Conservation (phyloP, 2,888 invertebrate genomes). For the Zaprionus lineosus region DNA sequence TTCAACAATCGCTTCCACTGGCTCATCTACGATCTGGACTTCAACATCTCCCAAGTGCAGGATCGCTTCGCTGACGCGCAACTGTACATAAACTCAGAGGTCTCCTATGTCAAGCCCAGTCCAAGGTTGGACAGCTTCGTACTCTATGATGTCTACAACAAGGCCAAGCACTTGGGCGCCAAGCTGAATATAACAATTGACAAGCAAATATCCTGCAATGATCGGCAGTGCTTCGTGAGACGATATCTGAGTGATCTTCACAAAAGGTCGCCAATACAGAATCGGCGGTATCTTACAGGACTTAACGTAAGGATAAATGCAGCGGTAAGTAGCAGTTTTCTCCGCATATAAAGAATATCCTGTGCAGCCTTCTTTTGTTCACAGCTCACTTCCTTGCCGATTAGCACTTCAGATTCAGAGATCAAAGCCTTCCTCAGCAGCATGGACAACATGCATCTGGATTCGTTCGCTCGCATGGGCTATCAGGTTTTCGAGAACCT, state of each 20-base stretch:
- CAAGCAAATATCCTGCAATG: slow-evolving; percentile 60
- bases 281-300: slow-evolving; percentile 73
- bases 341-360: neutral
- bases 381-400: slow-evolving; percentile 58
- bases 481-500: too few species aligned
- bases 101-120: slow-evolving; percentile 62
- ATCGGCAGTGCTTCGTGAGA: slow-evolving; percentile 35
- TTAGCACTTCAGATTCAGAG: slow-evolving; percentile 35
- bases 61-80: slow-evolving; percentile 57
- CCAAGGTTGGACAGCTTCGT: slow-evolving; percentile 22
- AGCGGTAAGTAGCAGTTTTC: slow-evolving; percentile 55
- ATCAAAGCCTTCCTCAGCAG: slow-evolving; percentile 41
- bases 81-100: slow-evolving; percentile 73
- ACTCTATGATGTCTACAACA: slow-evolving; percentile 80
- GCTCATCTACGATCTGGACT: slow-evolving; percentile 67
- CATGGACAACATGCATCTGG: slow-evolving; percentile 49
- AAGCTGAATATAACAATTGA: slow-evolving; percentile 78
- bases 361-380: neutral
- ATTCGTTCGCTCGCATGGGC: slow-evolving; percentile 56
- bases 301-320: slow-evolving; percentile 67
- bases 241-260: slow-evolving; percentile 68
- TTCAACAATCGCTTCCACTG: slow-evolving; percentile 70
- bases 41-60: slow-evolving; percentile 30
- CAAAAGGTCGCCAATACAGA: slow-evolving; percentile 56
- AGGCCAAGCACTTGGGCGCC: slow-evolving; percentile 78